Percentiles rank a stretch among this genome's conserved stretches.
Conservation (phyloP, 2,797 vertebrate genomes). For the Sebastes alutus region DNA sequence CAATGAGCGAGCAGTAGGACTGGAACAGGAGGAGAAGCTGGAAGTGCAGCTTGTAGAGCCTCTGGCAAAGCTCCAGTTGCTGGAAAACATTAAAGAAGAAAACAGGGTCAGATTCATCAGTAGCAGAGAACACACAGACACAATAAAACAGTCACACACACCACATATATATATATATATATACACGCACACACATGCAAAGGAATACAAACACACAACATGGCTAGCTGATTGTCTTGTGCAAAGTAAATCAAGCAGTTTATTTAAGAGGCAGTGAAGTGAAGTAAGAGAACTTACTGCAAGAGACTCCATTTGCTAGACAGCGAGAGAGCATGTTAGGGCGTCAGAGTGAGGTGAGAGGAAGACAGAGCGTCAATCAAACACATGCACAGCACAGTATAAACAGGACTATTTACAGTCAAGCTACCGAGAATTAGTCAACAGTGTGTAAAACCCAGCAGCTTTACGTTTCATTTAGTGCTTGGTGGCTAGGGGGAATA, state of each 20-base stretch:
- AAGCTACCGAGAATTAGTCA: slow-evolving; percentile 48
- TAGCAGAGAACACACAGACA: background rate
- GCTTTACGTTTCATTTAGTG: background rate
- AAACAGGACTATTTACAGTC: slow-evolving; percentile 24
- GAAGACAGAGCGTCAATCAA: slow-evolving; percentile 91
- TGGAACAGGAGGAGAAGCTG: slow-evolving; percentile 98
- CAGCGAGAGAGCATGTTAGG: slow-evolving; percentile 96
- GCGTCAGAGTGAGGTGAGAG: slow-evolving; percentile 89
- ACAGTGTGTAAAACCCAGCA: slow-evolving; percentile 11
- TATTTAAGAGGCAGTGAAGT: slow-evolving; percentile 51
- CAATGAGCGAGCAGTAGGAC: slow-evolving; percentile 98
- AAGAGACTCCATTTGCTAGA: slow-evolving; percentile 99
- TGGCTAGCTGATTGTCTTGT: background rate
- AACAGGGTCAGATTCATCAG: slow-evolving; percentile 3
- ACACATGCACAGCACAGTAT: slow-evolving; percentile 82
- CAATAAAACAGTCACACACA: background rate
- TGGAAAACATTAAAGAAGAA: slow-evolving; percentile 68
- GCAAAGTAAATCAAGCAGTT: slow-evolving; percentile 22
- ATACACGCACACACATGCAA: slow-evolving; percentile 2
- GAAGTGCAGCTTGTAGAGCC: slow-evolving; percentile 98
- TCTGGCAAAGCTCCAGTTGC: slow-evolving; percentile 99
- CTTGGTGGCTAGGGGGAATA: background rate
- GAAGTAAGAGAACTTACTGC: slow-evolving; percentile 94
- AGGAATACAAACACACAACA: slow-evolving; percentile 16
- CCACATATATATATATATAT: background rate